Conservation (phyloP, 2,113 vertebrate species). For the Nothoprocta pentlandii region DNA sequence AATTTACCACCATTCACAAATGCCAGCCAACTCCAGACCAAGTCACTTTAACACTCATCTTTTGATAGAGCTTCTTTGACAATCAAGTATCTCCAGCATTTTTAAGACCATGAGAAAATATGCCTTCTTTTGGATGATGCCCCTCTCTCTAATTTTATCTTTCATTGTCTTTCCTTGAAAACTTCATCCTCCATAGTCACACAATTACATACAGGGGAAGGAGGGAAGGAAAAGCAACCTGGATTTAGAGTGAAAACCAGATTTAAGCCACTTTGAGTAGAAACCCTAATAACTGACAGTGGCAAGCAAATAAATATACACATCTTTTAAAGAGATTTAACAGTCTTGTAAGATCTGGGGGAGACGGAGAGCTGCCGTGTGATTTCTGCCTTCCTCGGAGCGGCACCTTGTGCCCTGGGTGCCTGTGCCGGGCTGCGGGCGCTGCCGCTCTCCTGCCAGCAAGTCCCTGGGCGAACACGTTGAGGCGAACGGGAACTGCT, state of each 20-base stretch:
- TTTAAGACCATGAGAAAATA: not conserved
- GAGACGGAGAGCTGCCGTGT: rapidly evolving
- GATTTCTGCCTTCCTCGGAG: not conserved
- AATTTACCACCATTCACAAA: not conserved
- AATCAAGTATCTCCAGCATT: not conserved
- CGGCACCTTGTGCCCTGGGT: not conserved
- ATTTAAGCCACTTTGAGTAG: not conserved
- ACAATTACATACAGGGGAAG: not conserved
- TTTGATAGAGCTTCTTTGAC: not conserved
- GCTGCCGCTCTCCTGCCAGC: not conserved
- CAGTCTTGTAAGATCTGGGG: not conserved
- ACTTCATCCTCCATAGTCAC: not conserved
- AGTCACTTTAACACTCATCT: not conserved
- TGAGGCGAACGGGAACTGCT: not conserved
- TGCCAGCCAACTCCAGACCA: not conserved
- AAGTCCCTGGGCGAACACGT: not conserved
- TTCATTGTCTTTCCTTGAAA: not conserved
- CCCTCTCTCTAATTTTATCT: not conserved
- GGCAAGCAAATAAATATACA: not conserved
- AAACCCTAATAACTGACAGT: not conserved
- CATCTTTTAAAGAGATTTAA: not conserved
- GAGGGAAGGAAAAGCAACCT: not conserved
- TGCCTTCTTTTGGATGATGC: not conserved
- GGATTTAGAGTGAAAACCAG: not conserved
- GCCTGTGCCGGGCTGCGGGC: rapidly evolving